phyloP scores from a whole-genome alignment of 2,888 invertebrate genomes.

The Elegia similella region DNA sequence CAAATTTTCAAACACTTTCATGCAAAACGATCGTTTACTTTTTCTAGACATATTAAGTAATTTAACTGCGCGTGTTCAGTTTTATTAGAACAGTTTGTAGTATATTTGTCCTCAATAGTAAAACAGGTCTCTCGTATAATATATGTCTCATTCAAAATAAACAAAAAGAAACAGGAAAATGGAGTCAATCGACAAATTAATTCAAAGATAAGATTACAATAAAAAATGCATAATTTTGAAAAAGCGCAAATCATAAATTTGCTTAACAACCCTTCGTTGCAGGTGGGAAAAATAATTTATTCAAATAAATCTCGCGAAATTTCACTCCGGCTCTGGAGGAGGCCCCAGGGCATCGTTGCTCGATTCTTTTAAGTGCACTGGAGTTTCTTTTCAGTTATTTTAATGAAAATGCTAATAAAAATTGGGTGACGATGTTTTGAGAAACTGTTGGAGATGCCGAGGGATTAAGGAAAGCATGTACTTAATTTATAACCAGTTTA shows the following conservation, averaged over 20 bases:
- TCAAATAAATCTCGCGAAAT: constrained; percentile 75
- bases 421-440: constrained; percentile 40
- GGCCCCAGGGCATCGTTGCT: constrained; percentile 68
- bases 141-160: neutral
- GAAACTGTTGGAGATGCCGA: constrained; percentile 14
- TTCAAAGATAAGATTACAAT: constrained; percentile 22
- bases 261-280: constrained; percentile 74
- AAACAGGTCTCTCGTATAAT: too few relatives aligned
- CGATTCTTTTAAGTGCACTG: constrained; percentile 69
- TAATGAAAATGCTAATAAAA: constrained; percentile 66
- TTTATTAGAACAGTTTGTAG: too few relatives aligned
- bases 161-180: neutral
- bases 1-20: too few relatives aligned
- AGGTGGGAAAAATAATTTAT: constrained; percentile 78
- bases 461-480: constrained; percentile 1
- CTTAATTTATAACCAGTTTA: neutral
- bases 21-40: too few relatives aligned
- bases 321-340: constrained; percentile 54
- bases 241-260: constrained; percentile 57
- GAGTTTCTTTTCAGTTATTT: constrained; percentile 57
- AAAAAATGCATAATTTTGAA: constrained; percentile 28
- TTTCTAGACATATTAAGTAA: too few relatives aligned
- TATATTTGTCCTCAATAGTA: too few relatives aligned
- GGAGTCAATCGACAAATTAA: constrained; percentile 14
- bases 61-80: too few relatives aligned